Conservation (phyloP, 2,888 invertebrate species). For the Caenorhabditis drosophilae region DNA sequence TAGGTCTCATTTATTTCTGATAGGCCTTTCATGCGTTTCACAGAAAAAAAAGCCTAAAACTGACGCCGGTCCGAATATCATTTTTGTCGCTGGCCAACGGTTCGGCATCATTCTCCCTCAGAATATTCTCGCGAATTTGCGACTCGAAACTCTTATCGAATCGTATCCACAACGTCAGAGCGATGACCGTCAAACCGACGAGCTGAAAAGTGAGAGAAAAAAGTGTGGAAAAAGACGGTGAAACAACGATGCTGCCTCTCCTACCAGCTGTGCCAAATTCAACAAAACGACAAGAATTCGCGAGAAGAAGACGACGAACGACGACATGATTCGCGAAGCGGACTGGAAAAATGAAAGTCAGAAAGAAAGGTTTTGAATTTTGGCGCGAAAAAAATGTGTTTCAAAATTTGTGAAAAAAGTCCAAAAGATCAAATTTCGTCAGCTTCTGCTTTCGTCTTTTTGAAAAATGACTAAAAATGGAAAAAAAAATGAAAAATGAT, state of each 20-base stretch:
- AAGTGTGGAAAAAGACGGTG: not conserved
- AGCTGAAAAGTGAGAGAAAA: constrained; percentile 40
- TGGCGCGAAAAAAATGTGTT: no score
- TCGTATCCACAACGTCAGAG: constrained; percentile 58
- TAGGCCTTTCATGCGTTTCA: no score
- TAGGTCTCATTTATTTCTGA: no score
- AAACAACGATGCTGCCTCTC: not conserved
- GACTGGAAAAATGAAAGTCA: no score
- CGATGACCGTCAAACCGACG: constrained; percentile 54
- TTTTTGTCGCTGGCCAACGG: constrained; percentile 42
- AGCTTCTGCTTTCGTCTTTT: no score
- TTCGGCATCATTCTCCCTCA: constrained; percentile 35
- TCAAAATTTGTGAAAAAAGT: no score
- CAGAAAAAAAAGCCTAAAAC: no score
- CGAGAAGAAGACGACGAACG: constrained; percentile 27
- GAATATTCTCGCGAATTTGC: constrained; percentile 47
- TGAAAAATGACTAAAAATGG: not conserved
- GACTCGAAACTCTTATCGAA: constrained; percentile 57
- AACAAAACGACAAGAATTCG: constrained; percentile 27
- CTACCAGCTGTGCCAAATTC: constrained; percentile 42
- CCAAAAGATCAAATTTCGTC: no score
- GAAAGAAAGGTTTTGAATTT: not conserved
- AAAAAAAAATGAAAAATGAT: not conserved
- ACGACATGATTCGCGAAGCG: no score
- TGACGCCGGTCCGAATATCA: constrained; percentile 48